These are phyloP conservation scores for Zaprionus obscuricornis DNA, from an alignment of 2,888 invertebrate species.

Conservation along the genomic window DNA sequence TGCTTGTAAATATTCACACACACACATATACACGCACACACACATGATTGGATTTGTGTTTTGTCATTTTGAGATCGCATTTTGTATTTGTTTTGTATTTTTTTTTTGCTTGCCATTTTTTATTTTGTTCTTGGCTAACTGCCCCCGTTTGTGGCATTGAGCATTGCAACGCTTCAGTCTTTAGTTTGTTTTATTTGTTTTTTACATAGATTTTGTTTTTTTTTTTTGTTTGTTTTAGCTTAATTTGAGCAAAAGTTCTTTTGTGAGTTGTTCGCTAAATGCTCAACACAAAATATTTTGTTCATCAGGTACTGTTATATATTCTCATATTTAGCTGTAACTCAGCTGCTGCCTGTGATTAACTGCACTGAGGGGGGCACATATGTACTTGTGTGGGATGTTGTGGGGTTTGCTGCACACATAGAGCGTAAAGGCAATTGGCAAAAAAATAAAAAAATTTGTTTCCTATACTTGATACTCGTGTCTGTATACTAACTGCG, in stretches of 20 bases:
- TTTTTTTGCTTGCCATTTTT: slow-evolving; percentile 11
- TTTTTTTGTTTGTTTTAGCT: slow-evolving; percentile 39
- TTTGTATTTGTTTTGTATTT: slow-evolving; percentile 8
- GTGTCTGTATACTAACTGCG: slow-evolving; percentile 36
- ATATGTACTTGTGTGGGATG: too few relatives aligned
- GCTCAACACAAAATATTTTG: slow-evolving; percentile 64
- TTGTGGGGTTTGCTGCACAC: too few relatives aligned
- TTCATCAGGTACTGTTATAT: slow-evolving; percentile 70
- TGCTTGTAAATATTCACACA: slow-evolving; percentile 18
- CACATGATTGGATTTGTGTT: slow-evolving; percentile 42
- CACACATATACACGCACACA: slow-evolving; percentile 29
- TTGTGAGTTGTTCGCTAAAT: slow-evolving; percentile 62
- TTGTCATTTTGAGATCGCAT: slow-evolving; percentile 67
- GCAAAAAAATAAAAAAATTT: too few relatives aligned
- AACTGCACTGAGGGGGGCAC: too few relatives aligned
- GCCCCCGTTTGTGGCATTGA: slow-evolving; percentile 34
- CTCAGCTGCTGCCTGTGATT: slow-evolving; percentile 15
- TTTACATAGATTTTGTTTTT: slow-evolving; percentile 51
- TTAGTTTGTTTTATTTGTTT: slow-evolving; percentile 49
- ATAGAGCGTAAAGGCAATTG: too few relatives aligned
- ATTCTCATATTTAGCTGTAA: slow-evolving; percentile 23
- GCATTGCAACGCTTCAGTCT: slow-evolving; percentile 63
- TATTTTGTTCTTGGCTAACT: slow-evolving; percentile 5
- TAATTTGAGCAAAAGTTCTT: slow-evolving; percentile 59
- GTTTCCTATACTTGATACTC: too few relatives aligned